Evolutionary conservation across 2,888 invertebrate genomes (phyloP), one percentile per base, ranked within the genome.

Genomic region (Pocota personata): DNA sequence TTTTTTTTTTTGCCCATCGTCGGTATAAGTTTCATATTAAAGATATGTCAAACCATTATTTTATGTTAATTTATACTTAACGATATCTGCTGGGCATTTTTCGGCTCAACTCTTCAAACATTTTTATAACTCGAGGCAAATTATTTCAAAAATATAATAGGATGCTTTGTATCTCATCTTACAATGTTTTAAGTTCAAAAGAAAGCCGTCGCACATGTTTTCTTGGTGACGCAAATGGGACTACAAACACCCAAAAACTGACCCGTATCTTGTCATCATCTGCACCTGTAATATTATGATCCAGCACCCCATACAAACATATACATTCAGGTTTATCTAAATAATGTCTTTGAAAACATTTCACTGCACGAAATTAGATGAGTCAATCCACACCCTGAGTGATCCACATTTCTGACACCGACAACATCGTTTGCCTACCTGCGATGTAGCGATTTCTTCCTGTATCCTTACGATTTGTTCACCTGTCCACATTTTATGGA

Each of bases 251-350:
- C 50, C 46, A 16, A 66, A 46, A 35, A 21, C 64, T 66, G 73
- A 62, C 72, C 83, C 52, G 27, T 62, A 73, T 64, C 57, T 58
- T 19, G 48, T 57, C 79, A 30, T 32, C 60, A 19, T 12, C 19
- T 69, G 80, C 84, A 75, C 84, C 79, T 80, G 83, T 75, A 57
- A 12, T n/a, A 27, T 14, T 46, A 10, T 5, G 32, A 67, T 67
- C 52, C 77, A 64, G 24, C 71, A 64, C 40, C 64, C 48, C 32
- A 71, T 32, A 46, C 52, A 55, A 46, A 67, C 16, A 50, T n/a
- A n/a, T n/a, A n/a, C 50, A 32, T 35, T n/a, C 24, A 58, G 52
- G 40, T 52, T 62, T 48, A 79, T 73, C 40, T 55, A 52, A 55
- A 79, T 71, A 66, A 50, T 52, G 66, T 50, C 67, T 72, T 14